Percentiles rank a stretch among this genome's conserved stretches.
Evolutionary conservation across 2,113 vertebrate genomes (phyloP).

Genomic region (Thryonomys swinderianus): DNA sequence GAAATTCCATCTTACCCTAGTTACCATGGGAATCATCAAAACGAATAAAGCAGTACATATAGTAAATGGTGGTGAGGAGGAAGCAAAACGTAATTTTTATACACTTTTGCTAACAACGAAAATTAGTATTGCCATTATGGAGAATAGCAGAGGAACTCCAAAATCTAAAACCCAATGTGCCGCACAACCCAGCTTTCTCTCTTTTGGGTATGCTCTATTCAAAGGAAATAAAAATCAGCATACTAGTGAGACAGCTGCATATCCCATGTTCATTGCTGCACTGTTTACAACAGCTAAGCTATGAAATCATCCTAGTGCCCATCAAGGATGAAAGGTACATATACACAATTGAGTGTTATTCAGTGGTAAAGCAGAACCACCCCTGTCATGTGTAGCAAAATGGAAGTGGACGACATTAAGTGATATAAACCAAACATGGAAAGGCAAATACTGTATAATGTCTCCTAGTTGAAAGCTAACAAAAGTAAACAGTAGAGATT

Average conservation of each 20-base stretch:
- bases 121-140: not conserved
- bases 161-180: not conserved
- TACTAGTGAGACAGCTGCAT: not conserved
- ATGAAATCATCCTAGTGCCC: not conserved
- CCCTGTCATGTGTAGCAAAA: not conserved
- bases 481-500: not conserved
- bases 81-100: not conserved
- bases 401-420: not conserved
- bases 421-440: not conserved
- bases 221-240: not conserved
- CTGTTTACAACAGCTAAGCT: not conserved
- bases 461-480: not conserved
- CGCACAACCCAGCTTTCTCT: not conserved
- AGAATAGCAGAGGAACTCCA: not conserved
- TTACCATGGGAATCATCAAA: not conserved
- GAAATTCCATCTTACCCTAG: not conserved
- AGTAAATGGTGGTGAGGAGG: not conserved
- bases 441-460: not conserved
- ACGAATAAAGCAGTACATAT: not conserved
- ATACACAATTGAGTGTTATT: not conserved
- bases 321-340: not conserved
- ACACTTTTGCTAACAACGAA: not conserved
- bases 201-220: not conserved
- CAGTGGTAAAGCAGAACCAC: not conserved
- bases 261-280: not conserved